phyloP scores from a whole-genome alignment of 1,140 invertebrate species.

The Diabrotica undecimpunctata region DNA sequence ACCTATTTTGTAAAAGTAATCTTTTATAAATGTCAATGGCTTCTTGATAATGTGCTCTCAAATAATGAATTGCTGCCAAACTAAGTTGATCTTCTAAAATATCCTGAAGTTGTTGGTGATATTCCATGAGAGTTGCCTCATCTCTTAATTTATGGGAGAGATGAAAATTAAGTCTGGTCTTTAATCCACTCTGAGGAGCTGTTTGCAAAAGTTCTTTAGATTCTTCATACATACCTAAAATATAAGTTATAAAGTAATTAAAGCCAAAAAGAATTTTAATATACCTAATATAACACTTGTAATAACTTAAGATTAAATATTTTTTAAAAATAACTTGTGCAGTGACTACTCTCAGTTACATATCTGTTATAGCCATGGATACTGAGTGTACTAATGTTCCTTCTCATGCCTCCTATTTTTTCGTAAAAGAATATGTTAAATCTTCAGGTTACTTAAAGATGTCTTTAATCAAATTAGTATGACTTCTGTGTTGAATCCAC shows the following conservation, averaged over 20 bases:
- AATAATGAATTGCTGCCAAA: conserved; percentile 93
- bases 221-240: conserved; percentile 61
- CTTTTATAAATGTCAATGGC: conserved; percentile 99
- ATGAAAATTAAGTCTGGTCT: conserved; percentile 86
- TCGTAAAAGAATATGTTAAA: too few species aligned
- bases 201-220: conserved; percentile 61
- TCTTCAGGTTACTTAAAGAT: too few species aligned
- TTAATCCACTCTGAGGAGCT: conserved; percentile 59
- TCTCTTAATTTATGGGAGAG: conserved; percentile 89
- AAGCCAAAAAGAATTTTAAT: too few species aligned
- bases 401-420: too few species aligned
- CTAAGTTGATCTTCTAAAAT: conserved; percentile 92
- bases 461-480: too few species aligned
- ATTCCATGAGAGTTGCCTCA: conserved; percentile 76
- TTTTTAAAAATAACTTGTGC: too few species aligned
- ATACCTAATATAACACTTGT: too few species aligned
- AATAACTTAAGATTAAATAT: conserved; percentile 32
- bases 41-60: conserved; percentile 95
- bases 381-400: too few species aligned
- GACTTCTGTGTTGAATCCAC: too few species aligned
- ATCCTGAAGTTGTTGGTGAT: conserved; percentile 81
- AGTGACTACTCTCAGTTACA: too few species aligned
- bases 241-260: too few species aligned
- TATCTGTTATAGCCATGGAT: too few species aligned
- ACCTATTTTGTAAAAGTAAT: conserved; percentile 88